phyloP scores from a whole-genome alignment of 2,888 invertebrate species.

The Trachelus troglodyta region DNA sequence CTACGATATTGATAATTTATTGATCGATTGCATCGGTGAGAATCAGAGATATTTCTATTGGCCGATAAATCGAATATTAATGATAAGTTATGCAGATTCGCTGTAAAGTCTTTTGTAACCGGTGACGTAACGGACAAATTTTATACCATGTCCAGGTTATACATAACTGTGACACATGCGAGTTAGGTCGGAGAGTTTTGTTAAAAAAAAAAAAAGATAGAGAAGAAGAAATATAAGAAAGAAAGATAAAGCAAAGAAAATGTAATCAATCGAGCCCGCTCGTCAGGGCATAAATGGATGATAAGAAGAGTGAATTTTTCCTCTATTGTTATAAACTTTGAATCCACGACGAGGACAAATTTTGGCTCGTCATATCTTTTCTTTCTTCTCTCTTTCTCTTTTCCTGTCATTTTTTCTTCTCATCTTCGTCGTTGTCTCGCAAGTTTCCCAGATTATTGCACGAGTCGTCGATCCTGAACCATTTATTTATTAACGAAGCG shows the following conservation, averaged over 20 bases:
- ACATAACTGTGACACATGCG: neutral
- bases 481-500: conserved; percentile 33
- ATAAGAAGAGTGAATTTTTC: neutral
- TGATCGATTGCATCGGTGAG: neutral
- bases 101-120: neutral
- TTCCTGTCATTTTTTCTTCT: neutral
- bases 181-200: neutral
- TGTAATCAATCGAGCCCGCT: neutral
- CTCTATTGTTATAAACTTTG: neutral
- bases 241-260: neutral
- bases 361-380: neutral
- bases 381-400: neutral
- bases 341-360: neutral
- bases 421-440: neutral
- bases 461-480: neutral
- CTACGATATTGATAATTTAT: neutral
- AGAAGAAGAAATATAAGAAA: conserved; percentile 8
- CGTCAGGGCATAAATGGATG: neutral
- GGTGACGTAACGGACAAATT: neutral
- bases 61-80: neutral
- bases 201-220: neutral
- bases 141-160: neutral
- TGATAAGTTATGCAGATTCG: neutral
- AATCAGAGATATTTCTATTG: neutral
- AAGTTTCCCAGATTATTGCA: neutral